Percentiles rank a stretch among this genome's conserved stretches.
phyloP scores from a whole-genome alignment of 1,140 invertebrate genomes.

The Thaumatotibia leucotreta region DNA sequence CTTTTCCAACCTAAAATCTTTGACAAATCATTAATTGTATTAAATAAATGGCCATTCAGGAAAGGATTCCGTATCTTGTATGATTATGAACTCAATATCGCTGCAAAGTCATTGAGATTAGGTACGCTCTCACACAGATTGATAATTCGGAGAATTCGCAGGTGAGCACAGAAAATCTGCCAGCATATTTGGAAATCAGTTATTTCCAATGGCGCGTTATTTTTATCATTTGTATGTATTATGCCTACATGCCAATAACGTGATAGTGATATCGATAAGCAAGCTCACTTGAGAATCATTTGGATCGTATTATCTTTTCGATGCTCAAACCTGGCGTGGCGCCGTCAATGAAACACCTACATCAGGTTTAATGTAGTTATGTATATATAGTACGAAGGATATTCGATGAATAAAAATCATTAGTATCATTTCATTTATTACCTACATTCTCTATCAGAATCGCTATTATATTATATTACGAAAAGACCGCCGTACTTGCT shows the following conservation, averaged over 20 bases:
- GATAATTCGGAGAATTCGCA: background rate
- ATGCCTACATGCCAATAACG: background rate
- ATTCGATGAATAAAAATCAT: too few relatives aligned
- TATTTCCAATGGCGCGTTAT: background rate
- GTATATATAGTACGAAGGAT: too few relatives aligned
- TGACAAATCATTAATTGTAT: too few relatives aligned
- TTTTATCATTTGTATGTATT: background rate
- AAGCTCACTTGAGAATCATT: background rate
- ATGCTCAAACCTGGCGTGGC: background rate
- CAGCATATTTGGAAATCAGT: background rate
- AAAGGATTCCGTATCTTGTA: background rate
- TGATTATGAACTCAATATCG: too few relatives aligned
- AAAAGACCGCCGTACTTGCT: too few relatives aligned
- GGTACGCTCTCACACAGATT: background rate
- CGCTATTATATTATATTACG: too few relatives aligned
- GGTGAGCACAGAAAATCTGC: background rate
- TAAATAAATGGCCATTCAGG: too few relatives aligned
- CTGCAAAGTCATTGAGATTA: background rate
- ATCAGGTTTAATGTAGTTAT: too few relatives aligned
- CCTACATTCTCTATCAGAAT: too few relatives aligned
- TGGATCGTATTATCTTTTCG: background rate
- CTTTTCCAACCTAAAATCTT: too few relatives aligned
- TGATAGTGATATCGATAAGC: background rate
- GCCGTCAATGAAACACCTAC: background rate
- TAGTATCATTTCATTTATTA: too few relatives aligned